Base-by-base conservation (phyloP, 2,888 invertebrate genomes). In the Entomobrya proxima region DNA sequence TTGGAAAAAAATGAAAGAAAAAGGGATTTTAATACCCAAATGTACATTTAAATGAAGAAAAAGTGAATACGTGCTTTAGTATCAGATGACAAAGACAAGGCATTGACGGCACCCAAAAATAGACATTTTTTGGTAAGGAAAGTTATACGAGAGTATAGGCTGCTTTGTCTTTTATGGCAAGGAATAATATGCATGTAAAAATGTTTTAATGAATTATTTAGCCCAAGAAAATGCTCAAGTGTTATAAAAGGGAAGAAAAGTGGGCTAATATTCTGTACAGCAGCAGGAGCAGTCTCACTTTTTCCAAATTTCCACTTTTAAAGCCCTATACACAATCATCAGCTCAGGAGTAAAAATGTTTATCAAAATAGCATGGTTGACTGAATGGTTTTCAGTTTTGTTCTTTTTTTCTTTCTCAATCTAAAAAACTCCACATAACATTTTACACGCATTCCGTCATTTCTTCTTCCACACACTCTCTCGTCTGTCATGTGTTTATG, bases 371-470 rank as follows among this genome's bases (percentile, higher is more conserved):
- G 69, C 69, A 40, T 40, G 18, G n/a, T n/a, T n/a, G n/a, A n/a
- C 32, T 61, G 69, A 44, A 44, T 13, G 44, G 40, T 37, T 67
- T 67, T 24, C 7, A 7, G n/a, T 27, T 32, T 64, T 55, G 55
- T 81, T 55, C 30, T 40, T 58, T 47, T 58, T 81, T 74, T 55
- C n/a, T n/a, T n/a, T n/a, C n/a, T n/a, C n/a, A n/a, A n/a, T n/a
- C n/a, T n/a, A n/a, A n/a, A 61, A 30, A 74, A 24, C 69, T 69
- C 27, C 44, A n/a, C n/a, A n/a, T n/a, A n/a, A 74, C 32, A 50
- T 47, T 72, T 72, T 50, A 50, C 47, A 50, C 52, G 74, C 74
- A 35, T 35, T 50, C 6, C 18, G 5, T 40, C 40, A 7, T 35
- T 67, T 35, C 40, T 4, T 61, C 64, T 21, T 32, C 44, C 21